phyloP scores from a whole-genome alignment of 2,888 invertebrate genomes.

The Acronicta aceris region DNA sequence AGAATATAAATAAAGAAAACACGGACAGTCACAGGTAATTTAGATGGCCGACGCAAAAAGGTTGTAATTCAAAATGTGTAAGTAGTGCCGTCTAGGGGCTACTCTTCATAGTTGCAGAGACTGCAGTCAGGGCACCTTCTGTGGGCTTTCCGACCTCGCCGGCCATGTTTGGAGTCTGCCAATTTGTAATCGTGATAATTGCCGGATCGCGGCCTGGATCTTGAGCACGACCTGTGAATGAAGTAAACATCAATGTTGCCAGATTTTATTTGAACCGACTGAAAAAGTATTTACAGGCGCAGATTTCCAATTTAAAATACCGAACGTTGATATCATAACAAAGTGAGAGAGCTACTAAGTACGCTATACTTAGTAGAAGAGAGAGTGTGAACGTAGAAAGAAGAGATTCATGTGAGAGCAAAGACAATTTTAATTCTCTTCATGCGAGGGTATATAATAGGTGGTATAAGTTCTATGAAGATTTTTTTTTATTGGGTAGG shows the following conservation, averaged over 20 bases:
- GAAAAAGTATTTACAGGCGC: too few species aligned
- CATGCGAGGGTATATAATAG: too few species aligned
- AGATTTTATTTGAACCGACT: too few species aligned
- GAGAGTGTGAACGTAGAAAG: too few species aligned
- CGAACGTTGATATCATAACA: too few species aligned
- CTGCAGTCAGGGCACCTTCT: constrained; percentile 71
- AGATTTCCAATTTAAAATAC: too few species aligned
- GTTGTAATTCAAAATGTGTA: constrained; percentile 13
- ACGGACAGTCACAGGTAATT: constrained; percentile 32
- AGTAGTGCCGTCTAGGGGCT: constrained; percentile 22
- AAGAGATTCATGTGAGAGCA: too few species aligned
- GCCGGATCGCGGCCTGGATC: constrained; percentile 62
- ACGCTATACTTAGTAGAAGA: too few species aligned
- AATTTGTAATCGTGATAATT: constrained; percentile 58
- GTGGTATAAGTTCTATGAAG: too few species aligned
- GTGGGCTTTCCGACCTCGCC: constrained; percentile 65
- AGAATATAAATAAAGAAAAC: constrained; percentile 31
- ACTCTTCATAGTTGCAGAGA: constrained; percentile 59
- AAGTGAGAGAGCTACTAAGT: too few species aligned
- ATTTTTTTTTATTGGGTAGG: too few species aligned
- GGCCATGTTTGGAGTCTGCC: constrained; percentile 58
- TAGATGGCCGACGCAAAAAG: constrained; percentile 5
- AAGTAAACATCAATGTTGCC: background rate
- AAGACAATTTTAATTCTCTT: too few species aligned
- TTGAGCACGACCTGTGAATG: constrained; percentile 38